phyloP scores from a whole-genome alignment of 1,140 invertebrate genomes.

The Scaptomyza pallida region DNA sequence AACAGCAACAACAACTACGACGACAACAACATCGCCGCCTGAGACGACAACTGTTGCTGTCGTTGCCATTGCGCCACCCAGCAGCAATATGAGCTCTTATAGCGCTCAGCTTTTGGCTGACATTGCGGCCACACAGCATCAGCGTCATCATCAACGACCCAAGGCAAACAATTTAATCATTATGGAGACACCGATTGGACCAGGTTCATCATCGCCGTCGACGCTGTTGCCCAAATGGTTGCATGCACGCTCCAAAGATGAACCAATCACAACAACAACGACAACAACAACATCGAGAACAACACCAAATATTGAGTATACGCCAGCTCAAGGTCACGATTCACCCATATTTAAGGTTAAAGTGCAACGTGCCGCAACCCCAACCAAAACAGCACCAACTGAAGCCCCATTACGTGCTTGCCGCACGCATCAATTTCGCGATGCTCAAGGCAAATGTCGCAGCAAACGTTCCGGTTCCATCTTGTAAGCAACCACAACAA shows the following conservation, averaged over 20 bases:
- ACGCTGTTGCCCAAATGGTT: constrained; percentile 40
- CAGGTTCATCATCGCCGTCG: not conserved
- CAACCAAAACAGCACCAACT: constrained; percentile 4
- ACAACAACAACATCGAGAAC: not conserved
- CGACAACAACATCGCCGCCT: constrained; percentile 5
- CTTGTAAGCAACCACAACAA: constrained; percentile 62
- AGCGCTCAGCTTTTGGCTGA: constrained; percentile 61
- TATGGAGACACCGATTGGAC: constrained; percentile 52
- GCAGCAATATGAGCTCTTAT: constrained; percentile 38
- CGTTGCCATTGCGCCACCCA: not conserved
- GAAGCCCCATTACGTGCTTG: constrained; percentile 46
- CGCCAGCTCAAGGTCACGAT: constrained; percentile 60
- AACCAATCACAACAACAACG: constrained; percentile 36
- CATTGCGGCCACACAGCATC: constrained; percentile 38
- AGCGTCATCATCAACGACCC: constrained; percentile 22
- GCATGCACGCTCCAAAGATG: constrained; percentile 57
- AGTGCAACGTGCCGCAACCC: constrained; percentile 59
- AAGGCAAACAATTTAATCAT: constrained; percentile 63
- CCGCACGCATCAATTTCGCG: constrained; percentile 64
- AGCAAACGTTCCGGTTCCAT: constrained; percentile 67
- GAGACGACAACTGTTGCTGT: constrained; percentile 1
- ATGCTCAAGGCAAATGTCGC: constrained; percentile 66
- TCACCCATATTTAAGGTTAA: constrained; percentile 77
- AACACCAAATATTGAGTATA: constrained; percentile 60
- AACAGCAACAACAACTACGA: not conserved